phyloP scores from a whole-genome alignment of 2,888 invertebrate genomes.

The Agriopis aurantiaria region DNA sequence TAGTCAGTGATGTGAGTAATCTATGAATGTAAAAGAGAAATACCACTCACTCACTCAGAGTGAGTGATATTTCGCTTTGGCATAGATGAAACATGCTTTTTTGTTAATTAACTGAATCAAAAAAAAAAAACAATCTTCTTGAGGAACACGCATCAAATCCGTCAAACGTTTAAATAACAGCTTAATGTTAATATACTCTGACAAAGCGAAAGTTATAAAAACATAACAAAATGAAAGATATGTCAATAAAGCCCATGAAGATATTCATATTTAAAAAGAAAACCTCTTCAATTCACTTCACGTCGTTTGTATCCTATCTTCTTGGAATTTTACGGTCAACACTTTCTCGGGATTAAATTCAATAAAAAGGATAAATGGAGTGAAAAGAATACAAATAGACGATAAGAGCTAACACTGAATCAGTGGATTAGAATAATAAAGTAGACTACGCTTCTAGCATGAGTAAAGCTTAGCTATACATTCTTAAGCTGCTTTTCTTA shows the following conservation, averaged over 20 bases:
- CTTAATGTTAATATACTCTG: not conserved
- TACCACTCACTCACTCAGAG: too few relatives aligned
- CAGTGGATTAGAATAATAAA: conserved; percentile 37
- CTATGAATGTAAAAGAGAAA: too few relatives aligned
- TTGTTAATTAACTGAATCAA: too few relatives aligned
- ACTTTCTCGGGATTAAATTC: conserved; percentile 49
- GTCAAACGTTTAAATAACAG: conserved; percentile 12
- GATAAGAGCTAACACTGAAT: conserved; percentile 53
- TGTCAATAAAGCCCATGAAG: conserved; percentile 14
- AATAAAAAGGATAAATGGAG: conserved; percentile 57
- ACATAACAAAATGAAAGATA: conserved; percentile 21
- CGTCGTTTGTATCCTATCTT: conserved; percentile 45
- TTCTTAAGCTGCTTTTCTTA: conserved; percentile 12
- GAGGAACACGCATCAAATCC: not conserved
- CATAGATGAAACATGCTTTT: too few relatives aligned
- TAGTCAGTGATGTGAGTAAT: too few relatives aligned
- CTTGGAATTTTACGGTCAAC: conserved; percentile 49
- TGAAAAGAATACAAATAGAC: conserved; percentile 64
- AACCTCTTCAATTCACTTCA: conserved; percentile 46
- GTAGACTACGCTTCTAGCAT: conserved; percentile 16
- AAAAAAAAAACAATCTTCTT: not conserved
- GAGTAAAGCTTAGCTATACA: conserved; percentile 8
- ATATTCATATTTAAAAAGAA: conserved; percentile 36
- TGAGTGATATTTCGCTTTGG: too few relatives aligned
- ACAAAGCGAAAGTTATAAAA: conserved; percentile 23